phyloP scores from a whole-genome alignment of 2,797 vertebrate species.

The Rhinogobio ventralis region DNA sequence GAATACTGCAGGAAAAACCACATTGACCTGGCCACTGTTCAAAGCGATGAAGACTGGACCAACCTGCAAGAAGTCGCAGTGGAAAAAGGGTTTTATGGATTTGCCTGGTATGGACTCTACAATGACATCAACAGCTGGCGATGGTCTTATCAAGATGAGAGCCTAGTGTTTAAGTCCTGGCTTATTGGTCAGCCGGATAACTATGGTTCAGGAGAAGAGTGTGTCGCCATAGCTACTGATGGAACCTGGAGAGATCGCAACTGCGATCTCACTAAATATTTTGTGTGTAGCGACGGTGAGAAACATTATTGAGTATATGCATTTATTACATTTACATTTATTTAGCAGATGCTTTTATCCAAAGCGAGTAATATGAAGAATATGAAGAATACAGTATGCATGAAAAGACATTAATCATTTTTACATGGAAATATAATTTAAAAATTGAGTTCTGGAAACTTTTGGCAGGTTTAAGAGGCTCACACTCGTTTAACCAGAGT shows the following conservation, averaged over 20 bases:
- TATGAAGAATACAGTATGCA: too few relatives aligned
- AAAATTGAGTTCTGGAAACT: neutral
- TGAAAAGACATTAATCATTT: too few relatives aligned
- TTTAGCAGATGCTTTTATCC: neutral
- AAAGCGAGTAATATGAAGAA: too few relatives aligned
- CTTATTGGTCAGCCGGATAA: neutral
- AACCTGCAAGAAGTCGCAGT: neutral
- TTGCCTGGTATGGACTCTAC: slow-evolving; percentile 35
- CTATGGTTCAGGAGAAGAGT: neutral
- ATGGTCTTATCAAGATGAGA: slow-evolving; percentile 16
- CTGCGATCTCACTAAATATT: rapidly evolving
- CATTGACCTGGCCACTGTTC: slow-evolving; percentile 6
- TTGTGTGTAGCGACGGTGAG: slow-evolving; percentile 31
- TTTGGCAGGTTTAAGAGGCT: neutral
- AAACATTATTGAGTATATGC: neutral
- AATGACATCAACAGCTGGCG: slow-evolving; percentile 36
- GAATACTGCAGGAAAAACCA: slow-evolving; percentile 17
- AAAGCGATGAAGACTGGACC: slow-evolving; percentile 3
- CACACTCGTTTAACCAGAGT: neutral
- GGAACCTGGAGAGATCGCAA: rapidly evolving
- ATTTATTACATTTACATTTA: neutral
- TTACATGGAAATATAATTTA: neutral
- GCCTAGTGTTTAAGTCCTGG: neutral
- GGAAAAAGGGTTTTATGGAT: rapidly evolving
- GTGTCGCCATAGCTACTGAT: rapidly evolving